Conservation (phyloP, 2,797 vertebrate species). For the Gymnodraco acuticeps region DNA sequence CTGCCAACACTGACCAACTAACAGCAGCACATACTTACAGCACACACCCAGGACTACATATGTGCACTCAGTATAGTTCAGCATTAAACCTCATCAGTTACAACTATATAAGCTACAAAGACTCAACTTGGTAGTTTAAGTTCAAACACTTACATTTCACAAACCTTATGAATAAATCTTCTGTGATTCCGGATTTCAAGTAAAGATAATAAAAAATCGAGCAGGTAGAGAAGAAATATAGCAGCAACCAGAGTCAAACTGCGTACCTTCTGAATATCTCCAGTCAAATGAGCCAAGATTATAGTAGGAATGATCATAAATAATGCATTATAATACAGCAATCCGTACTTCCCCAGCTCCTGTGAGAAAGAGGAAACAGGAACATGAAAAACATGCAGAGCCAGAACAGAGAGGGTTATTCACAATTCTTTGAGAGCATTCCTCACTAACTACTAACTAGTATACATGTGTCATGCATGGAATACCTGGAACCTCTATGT, state of each 20-base stretch:
- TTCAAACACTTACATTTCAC: neutral
- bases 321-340: conserved; percentile 96
- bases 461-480: conserved; percentile 51
- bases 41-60: conserved; percentile 45
- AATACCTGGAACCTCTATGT: conserved; percentile 15
- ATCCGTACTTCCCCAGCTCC: conserved; percentile 96
- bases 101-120: neutral
- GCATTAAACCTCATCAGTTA: neutral
- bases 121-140: neutral
- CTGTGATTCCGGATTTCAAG: neutral
- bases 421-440: conserved; percentile 57
- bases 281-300: conserved; percentile 89
- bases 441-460: conserved; percentile 62
- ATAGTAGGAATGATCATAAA: conserved; percentile 96
- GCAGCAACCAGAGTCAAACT: neutral
- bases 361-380: conserved; percentile 62
- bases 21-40: conserved; percentile 55
- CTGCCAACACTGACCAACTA: conserved; percentile 66
- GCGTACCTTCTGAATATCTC: conserved; percentile 92
- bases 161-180: neutral
- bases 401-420: conserved; percentile 65
- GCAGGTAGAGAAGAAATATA: neutral
- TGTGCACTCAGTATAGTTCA: conserved; percentile 17
- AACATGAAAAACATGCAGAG: conserved; percentile 39
- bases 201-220: conserved; percentile 18